Base-by-base conservation (phyloP, 2,113 vertebrate species). In the Leptobrachium ailaonicum region DNA sequence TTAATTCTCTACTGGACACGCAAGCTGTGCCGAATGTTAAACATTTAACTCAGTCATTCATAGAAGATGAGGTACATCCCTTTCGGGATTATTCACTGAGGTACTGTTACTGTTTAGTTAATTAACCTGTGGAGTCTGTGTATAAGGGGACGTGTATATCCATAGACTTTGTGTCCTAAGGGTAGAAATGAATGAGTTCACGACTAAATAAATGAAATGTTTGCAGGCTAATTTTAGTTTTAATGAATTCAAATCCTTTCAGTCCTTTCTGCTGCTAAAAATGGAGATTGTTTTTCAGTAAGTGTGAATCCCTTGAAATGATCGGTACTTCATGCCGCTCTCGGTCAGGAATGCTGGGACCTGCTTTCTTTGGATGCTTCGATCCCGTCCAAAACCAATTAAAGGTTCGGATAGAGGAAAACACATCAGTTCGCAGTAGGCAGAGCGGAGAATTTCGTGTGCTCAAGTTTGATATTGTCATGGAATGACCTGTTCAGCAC, bases 361-460 rank as follows among this genome's bases (percentile, higher is more conserved):
- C 14, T 73, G 63, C 45, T 63, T 66, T 14, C 70, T 66, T 43
- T 12, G 70, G 13, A 79, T 73, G 66, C 43, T 42, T 56, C 56
- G 53, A 66, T 11, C 32, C 2, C 60, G 64, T 60, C 69, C 70
- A 79, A 66, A 79, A 66, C 13, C 41, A 66, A 73, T 79, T 66
- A 73, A 64, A 44, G 11, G 1, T 42, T 43, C 3, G 14, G 45
- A 73, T 6, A n/a, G 60, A 54, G 40, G 62, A 40, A 66, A 50
- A 73, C n/a, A 32, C 76, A 62, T 50, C n/a, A 50, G 43, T 32
- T 14, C 70, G 7, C 45, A 54, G 45, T 43, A 12, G 60, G 60
- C 44, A 44, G 71, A 32, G 60, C 43, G 71, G 67, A 79, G 69
- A 10, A 20, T 64, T 43, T 66, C 45, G 70, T 66, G 60, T 64